Evolutionary conservation across 2,797 vertebrate genomes (phyloP), one percentile per base, ranked within the genome.

Genomic region (Neosilurus hyrtlii): DNA sequence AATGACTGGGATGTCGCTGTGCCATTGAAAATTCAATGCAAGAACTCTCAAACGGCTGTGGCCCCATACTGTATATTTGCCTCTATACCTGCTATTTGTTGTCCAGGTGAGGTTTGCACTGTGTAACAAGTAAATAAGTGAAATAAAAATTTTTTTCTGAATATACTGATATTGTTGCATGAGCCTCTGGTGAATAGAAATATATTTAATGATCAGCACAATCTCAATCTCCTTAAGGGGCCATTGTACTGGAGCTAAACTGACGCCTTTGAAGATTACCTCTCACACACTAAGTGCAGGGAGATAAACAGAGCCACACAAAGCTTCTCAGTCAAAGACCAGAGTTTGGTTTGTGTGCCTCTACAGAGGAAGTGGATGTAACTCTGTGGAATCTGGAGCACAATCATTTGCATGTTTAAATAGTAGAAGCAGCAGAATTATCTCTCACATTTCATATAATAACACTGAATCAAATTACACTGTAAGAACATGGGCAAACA

Each of bases 181-280:
- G 75, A n/a, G 74, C 80, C 72, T 74, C 82, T 81, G 86, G 67
- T 82, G 82, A 86, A 86, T 59, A 81, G 68, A 84, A 75, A 75
- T 86, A 84, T 68, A 86, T 87, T 89, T 85, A 74, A 85, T 85
- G 80, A 87, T 85, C 84, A 87, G 82, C 80, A 83, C 77, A 83
- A 83, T 89, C 83, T 87, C 83, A 86, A 83, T 83, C 88, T 87
- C 81, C 83, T 87, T 86, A 85, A 82, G 82, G 83, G 83, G 67
- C 86, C 82, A 81, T 86, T 84, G 84, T 82, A 80, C 80, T 68
- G 80, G 43, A 85, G 77, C 82, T 68, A 73, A 85, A 85, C 71
- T 79, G 80, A 80, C 82, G 76, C 81, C 84, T 89, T 86, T 88
- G 84, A 86, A 84, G 87, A 87, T 88, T 86, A 85, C 82, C 78